A percentile compares a stretch with the other conserved stretches of the same genome.
Evolutionary conservation across 2,888 invertebrate genomes (phyloP).

Genomic region (Microplitis manilae): DNA sequence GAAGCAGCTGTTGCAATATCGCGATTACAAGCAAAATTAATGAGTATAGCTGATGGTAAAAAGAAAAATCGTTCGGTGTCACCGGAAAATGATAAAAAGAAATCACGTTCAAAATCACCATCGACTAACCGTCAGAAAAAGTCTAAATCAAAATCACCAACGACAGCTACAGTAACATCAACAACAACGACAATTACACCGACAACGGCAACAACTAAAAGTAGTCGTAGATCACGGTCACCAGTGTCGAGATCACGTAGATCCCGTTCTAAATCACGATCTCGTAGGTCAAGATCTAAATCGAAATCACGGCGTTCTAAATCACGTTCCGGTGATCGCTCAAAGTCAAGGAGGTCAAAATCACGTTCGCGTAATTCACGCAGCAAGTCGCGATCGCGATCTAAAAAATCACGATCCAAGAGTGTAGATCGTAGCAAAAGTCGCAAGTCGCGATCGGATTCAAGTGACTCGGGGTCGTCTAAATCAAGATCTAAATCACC

Average conservation of each 20-base stretch:
- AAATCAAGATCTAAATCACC: conserved; percentile 66
- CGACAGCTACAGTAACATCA: conserved; percentile 53
- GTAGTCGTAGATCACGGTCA: conserved; percentile 59
- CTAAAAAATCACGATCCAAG: conserved; percentile 66
- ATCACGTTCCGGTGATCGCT: conserved; percentile 63
- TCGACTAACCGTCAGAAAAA: conserved; percentile 45
- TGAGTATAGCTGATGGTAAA: conserved; percentile 76
- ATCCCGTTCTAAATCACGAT: conserved; percentile 59
- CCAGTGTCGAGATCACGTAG: conserved; percentile 58
- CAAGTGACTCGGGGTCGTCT: conserved; percentile 64
- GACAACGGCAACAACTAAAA: conserved; percentile 15
- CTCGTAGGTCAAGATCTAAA: conserved; percentile 61
- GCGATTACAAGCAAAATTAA: conserved; percentile 77
- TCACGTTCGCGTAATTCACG: conserved; percentile 60
- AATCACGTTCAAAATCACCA: conserved; percentile 67
- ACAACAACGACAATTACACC: conserved; percentile 64
- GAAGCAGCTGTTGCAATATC: conserved; percentile 74
- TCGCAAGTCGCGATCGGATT: conserved; percentile 68
- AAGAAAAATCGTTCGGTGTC: conserved; percentile 69
- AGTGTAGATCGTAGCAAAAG: conserved; percentile 68
- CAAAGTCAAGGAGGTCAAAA: conserved; percentile 62
- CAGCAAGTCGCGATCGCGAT: conserved; percentile 64
- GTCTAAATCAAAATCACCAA: conserved; percentile 42
- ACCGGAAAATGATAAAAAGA: conserved; percentile 61
- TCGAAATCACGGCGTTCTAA: conserved; percentile 52